Base-by-base conservation (phyloP, 1,140 invertebrate species). In the Acyrthosiphon pisum region DNA sequence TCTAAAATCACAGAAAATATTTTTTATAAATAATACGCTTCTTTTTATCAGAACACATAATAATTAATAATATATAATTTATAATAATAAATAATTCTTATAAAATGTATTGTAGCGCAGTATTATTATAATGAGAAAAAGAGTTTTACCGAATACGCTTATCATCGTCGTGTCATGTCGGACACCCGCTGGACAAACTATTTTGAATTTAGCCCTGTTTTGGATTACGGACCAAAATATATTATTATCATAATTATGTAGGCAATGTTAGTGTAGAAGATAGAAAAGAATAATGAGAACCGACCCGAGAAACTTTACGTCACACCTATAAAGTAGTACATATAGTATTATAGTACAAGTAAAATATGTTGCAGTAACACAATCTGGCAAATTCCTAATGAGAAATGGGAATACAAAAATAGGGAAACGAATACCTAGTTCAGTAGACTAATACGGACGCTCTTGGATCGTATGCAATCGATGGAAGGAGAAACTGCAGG, bases 1-100 rank as follows among this genome's bases (percentile, higher is more conserved):
- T 83, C 46, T 92, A 92, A 92, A 92, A 92, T 92, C 91, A 92
- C 91, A 92, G 91, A 92, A 92, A 92, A 92, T 81, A 92, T 81
- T 83, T 81, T 84, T 83, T 76, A 76, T 81, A 37, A 92, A 83
- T 83, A 92, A 92, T 92, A 92, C 46, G 48, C 4, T 92, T 83
- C 35, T 92, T 84, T 86, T 26, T 44, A 86, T 41, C 9, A 86
- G 41, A 86, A 46, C 41, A 86, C 41, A 26, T 84, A 84, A 81
- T 76, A 76, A 11, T n/a, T 30, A 86, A 46, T n/a, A 50, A 89
- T 88, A 41, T 89, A 56, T 50, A 88, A 48, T 88, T 35, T 88
- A 88, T 35, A 35, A 35, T 35, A 87, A 46, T 44, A 87, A 88
- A 44, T 88, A 88, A 88, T 88, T 35, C n/a, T 88, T 88, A 88